Conservation (phyloP, 1,140 invertebrate species). For the Druon quercuslanigerum region DNA sequence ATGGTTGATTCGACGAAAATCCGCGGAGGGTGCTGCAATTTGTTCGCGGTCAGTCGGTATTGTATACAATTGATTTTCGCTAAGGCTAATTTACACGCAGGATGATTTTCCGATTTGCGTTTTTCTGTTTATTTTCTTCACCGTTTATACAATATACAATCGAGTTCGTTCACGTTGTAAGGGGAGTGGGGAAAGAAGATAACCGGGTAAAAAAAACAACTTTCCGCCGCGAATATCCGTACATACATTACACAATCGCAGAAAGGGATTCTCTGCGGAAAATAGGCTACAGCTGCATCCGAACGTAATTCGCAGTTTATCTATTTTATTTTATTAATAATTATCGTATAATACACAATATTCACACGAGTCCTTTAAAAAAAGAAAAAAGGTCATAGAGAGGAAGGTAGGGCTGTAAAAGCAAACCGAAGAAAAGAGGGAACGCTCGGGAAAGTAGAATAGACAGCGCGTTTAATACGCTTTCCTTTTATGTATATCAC, state of each 20-base stretch:
- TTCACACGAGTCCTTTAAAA: constrained; percentile 74
- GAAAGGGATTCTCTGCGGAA: constrained; percentile 34
- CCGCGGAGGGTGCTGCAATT: constrained; percentile 41
- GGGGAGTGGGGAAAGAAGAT: not conserved
- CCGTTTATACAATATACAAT: constrained; percentile 75
- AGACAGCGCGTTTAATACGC: constrained; percentile 63
- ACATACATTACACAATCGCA: constrained; percentile 50
- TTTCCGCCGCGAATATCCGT: constrained; percentile 27
- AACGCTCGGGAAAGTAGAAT: constrained; percentile 50
- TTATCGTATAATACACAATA: constrained; percentile 75
- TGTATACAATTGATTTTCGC: constrained; percentile 33
- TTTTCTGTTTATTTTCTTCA: constrained; percentile 57
- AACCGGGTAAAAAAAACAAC: not conserved
- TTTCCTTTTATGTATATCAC: constrained; percentile 76
- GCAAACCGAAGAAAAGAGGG: not conserved
- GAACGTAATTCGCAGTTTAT: constrained; percentile 72
- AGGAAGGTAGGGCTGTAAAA: constrained; percentile 7
- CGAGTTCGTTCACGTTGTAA: constrained; percentile 64
- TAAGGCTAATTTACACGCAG: constrained; percentile 54
- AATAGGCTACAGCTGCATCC: constrained; percentile 60
- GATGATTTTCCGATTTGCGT: constrained; percentile 30
- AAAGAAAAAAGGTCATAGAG: constrained; percentile 41
- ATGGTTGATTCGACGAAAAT: constrained; percentile 38
- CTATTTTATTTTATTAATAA: constrained; percentile 73
- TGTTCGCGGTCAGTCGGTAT: not conserved